A percentile compares a stretch with the other conserved stretches of the same genome.
Evolutionary conservation across 2,888 invertebrate genomes (phyloP).

Genomic region (Philereme vetulata): DNA sequence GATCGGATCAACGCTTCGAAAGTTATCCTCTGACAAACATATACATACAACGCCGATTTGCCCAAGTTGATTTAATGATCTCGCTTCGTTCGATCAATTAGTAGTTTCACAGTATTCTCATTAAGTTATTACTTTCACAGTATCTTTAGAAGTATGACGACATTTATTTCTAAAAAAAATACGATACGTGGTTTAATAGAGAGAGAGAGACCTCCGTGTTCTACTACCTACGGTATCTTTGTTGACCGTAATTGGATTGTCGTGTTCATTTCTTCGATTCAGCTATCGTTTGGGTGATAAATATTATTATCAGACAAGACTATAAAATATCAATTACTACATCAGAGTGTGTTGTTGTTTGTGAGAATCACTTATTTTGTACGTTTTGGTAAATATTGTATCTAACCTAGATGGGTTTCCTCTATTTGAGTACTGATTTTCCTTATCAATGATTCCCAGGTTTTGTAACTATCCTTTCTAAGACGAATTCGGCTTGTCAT

Average conservation of each 20-base stretch:
- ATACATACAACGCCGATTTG: too few species aligned
- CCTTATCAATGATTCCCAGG: constrained; percentile 6
- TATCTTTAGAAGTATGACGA: neutral
- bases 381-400: neutral
- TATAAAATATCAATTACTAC: neutral
- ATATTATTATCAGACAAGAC: neutral
- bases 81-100: too few species aligned
- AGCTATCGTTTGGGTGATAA: constrained; percentile 29
- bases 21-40: too few species aligned
- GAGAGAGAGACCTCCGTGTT: neutral
- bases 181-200: neutral
- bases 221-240: constrained; percentile 21
- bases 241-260: constrained; percentile 30
- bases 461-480: neutral
- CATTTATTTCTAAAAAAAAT: neutral
- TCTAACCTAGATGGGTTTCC: neutral
- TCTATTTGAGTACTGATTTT: neutral
- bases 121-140: too few species aligned
- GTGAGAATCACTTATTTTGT: neutral
- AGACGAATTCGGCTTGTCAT: neutral
- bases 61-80: too few species aligned
- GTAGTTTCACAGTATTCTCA: too few species aligned
- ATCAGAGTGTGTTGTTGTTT: neutral
- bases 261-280: constrained; percentile 31
- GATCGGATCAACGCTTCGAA: too few species aligned